Evolutionary conservation across 92 coral and sea anemone genomes (phyloP).

Genomic region (Zoanthus solanderi): DNA sequence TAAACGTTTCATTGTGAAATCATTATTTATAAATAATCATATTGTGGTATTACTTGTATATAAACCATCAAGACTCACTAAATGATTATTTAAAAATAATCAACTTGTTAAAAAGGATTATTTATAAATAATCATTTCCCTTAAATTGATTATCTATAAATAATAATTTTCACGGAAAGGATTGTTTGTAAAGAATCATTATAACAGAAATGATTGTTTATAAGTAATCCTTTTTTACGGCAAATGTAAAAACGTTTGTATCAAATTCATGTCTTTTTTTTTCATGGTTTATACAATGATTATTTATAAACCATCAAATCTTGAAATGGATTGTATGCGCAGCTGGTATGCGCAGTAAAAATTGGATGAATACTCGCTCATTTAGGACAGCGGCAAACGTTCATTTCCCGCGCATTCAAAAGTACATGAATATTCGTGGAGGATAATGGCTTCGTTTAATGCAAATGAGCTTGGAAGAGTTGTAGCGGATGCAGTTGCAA

Average conservation of each 20-base stretch:
- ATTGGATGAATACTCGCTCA: background rate
- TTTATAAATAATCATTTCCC: background rate
- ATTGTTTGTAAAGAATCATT: background rate
- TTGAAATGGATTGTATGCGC: background rate
- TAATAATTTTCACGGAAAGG: background rate
- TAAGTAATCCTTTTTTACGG: background rate
- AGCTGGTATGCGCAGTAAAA: too few species aligned
- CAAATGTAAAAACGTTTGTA: conserved; percentile 9
- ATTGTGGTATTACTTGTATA: too few species aligned
- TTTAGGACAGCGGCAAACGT: background rate
- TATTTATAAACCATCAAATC: background rate
- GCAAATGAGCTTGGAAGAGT: conserved; percentile 20
- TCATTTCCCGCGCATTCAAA: background rate
- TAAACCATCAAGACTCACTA: too few species aligned
- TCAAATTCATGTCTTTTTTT: conserved; percentile 1
- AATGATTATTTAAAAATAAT: background rate
- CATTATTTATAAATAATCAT: background rate
- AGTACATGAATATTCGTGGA: background rate
- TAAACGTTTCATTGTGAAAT: background rate
- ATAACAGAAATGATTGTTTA: background rate
- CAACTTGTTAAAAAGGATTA: background rate
- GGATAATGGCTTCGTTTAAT: background rate
- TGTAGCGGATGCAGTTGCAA: conserved; percentile 1
- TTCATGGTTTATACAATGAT: background rate
- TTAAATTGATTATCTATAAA: too few species aligned